These are phyloP conservation scores for Pipistrellus pipistrellus DNA, from an alignment of 2,797 vertebrate genomes.

Conservation along the genomic window DNA sequence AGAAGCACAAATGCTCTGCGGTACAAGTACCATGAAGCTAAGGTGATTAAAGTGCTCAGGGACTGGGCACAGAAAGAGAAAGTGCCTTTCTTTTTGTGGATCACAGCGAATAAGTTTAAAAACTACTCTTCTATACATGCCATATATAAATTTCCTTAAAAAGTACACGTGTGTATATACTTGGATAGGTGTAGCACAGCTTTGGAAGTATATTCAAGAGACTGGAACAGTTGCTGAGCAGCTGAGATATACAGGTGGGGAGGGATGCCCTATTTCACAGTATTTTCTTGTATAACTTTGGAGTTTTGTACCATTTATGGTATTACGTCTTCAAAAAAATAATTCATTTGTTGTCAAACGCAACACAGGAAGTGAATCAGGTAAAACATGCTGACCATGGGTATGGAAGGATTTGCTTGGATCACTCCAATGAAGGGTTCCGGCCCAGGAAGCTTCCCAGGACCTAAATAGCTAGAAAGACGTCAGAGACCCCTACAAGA, in stretches of 20 bases:
- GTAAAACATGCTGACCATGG: background rate
- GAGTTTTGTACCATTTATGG: background rate
- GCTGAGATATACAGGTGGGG: background rate
- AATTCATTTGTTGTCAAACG: background rate
- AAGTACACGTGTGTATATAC: background rate
- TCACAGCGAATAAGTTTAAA: background rate
- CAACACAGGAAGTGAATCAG: background rate
- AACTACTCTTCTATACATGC: background rate
- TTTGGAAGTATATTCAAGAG: slow-evolving; percentile 31
- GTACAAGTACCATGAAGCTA: background rate
- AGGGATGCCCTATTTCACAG: background rate
- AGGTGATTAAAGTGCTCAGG: background rate
- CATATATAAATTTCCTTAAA: background rate
- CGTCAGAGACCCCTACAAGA: background rate
- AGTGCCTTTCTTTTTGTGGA: background rate
- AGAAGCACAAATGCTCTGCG: background rate
- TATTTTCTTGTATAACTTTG: slow-evolving; percentile 31
- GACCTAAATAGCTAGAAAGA: background rate
- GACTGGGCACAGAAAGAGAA: background rate
- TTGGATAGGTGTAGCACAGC: background rate
- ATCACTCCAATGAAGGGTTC: too few species aligned
- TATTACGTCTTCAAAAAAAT: background rate
- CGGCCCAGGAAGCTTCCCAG: background rate
- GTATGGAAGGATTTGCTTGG: background rate
- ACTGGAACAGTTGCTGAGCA: background rate